Conservation (phyloP, 2,797 vertebrate genomes). For the Austrolebias charrua region DNA sequence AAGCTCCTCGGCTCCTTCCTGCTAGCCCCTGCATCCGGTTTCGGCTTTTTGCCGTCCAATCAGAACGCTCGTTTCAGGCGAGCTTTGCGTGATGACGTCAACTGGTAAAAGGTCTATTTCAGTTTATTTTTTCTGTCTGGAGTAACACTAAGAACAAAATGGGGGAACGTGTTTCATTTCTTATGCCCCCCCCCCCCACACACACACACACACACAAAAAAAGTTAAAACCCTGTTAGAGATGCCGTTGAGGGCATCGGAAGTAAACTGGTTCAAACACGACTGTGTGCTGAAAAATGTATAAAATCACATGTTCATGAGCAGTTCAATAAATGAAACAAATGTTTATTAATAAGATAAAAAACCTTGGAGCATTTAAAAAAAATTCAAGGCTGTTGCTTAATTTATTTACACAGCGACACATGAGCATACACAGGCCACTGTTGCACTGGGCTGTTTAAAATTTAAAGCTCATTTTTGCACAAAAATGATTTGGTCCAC, state of each 20-base stretch:
- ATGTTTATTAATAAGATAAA: slow-evolving; percentile 5
- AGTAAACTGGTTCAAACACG: not conserved
- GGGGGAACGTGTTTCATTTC: too few species aligned
- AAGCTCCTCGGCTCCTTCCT: too few species aligned
- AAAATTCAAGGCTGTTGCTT: not conserved
- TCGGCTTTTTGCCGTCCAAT: too few species aligned
- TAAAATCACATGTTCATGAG: slow-evolving; percentile 7
- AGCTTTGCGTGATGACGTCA: too few species aligned
- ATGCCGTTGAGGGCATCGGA: slow-evolving; percentile 9
- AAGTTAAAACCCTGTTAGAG: not conserved
- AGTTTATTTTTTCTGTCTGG: too few species aligned
- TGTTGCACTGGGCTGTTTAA: slow-evolving; percentile 9
- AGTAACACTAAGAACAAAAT: too few species aligned
- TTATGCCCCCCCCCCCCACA: too few species aligned
- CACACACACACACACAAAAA: too few species aligned
- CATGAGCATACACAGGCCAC: not conserved
- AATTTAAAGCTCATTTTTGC: slow-evolving; percentile 2
- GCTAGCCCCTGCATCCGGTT: too few species aligned
- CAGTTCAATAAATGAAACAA: slow-evolving; percentile 4
- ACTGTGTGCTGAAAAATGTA: slow-evolving; percentile 3
- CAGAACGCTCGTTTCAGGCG: too few species aligned
- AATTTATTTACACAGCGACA: not conserved
- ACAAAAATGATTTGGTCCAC: slow-evolving; percentile 1
- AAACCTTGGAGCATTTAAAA: not conserved
- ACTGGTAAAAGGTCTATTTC: too few species aligned